These are phyloP conservation scores for Colaptes auratus DNA, from an alignment of 2,113 vertebrate species.

Conservation along the genomic window DNA sequence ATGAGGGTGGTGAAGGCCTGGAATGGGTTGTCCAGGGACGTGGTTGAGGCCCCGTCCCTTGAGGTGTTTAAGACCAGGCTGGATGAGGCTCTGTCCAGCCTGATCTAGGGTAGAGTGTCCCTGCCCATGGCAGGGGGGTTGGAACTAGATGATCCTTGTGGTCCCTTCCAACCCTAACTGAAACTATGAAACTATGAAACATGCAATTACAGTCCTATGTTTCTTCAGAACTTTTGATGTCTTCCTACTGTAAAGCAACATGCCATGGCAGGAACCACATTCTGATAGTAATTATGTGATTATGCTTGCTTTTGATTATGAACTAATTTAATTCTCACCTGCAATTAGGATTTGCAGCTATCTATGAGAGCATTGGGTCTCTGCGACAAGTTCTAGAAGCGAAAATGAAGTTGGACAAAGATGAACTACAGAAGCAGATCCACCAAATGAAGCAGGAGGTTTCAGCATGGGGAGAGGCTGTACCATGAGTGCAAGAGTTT, in stretches of 20 bases:
- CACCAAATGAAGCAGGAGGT: conserved; percentile 73
- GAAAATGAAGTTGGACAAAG: conserved; percentile 82
- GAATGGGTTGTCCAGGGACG: too few species aligned
- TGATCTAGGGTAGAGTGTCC: too few species aligned
- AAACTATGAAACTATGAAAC: too few species aligned
- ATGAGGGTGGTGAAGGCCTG: too few species aligned
- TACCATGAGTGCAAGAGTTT: not conserved
- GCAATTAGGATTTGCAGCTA: conserved; percentile 78
- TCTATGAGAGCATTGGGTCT: conserved; percentile 83
- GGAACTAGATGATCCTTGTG: too few species aligned
- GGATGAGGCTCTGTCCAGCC: too few species aligned
- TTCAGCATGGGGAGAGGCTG: conserved; percentile 59
- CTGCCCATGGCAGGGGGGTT: too few species aligned
- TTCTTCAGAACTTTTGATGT: not conserved
- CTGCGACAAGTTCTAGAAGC: conserved; percentile 81
- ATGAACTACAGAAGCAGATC: conserved; percentile 82
- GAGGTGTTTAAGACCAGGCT: too few species aligned
- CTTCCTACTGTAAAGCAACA: not conserved
- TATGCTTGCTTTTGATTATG: not conserved
- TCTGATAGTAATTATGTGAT: not conserved
- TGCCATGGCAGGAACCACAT: not conserved
- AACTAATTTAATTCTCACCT: not conserved
- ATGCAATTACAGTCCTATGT: not conserved
- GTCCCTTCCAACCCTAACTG: too few species aligned
- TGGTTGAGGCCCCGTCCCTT: too few species aligned